Conservation (phyloP, 1,140 invertebrate genomes). For the Papilio glaucus region DNA sequence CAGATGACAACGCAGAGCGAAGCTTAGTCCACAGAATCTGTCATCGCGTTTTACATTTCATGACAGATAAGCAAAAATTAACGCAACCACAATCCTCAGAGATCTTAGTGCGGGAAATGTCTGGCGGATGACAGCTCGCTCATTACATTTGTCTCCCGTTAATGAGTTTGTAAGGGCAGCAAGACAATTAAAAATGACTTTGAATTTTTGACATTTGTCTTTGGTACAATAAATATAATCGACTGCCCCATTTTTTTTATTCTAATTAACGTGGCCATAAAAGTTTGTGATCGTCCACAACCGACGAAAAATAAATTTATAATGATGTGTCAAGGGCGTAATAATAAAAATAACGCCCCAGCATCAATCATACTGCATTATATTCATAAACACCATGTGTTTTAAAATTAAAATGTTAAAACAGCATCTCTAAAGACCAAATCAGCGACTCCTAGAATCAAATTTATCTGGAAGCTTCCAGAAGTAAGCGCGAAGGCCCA, state of each 20-base stretch:
- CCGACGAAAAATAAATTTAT: no score
- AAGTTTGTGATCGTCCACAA: no score
- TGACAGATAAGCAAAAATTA: not conserved
- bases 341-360: no score
- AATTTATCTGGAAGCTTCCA: conserved; percentile 12
- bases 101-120: not conserved
- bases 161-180: conserved; percentile 16
- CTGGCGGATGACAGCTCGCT: conserved; percentile 7
- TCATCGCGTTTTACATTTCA: no score
- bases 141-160: not conserved
- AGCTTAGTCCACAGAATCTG: no score
- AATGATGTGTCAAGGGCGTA: no score
- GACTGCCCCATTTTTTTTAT: no score
- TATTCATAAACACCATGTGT: no score
- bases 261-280: no score
- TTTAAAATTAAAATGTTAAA: not conserved
- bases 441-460: not conserved
- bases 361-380: no score
- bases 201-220: not conserved
- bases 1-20: no score
- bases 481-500: not conserved
- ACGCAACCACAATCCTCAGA: not conserved
- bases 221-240: no score
- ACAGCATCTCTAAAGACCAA: not conserved
- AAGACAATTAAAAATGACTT: conserved; percentile 1